These are phyloP conservation scores for Amphipoea lucens DNA, from an alignment of 2,888 invertebrate genomes.

Conservation along the genomic window DNA sequence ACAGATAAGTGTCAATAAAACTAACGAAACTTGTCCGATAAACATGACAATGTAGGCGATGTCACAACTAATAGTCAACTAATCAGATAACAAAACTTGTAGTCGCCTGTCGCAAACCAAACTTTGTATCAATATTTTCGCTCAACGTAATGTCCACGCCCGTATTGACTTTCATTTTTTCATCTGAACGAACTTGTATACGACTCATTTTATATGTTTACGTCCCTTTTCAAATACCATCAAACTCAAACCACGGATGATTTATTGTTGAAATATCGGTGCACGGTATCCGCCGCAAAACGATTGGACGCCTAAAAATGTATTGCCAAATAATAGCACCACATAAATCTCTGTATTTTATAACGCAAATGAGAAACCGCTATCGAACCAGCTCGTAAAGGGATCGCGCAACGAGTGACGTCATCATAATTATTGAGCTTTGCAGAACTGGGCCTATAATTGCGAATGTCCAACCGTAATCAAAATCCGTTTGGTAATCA, in stretches of 20 bases:
- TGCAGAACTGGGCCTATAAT: conserved; percentile 63
- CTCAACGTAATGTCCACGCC: conserved; percentile 36
- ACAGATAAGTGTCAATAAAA: conserved; percentile 63
- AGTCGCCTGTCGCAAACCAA: conserved; percentile 39
- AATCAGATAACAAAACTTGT: conserved; percentile 65
- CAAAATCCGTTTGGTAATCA: conserved; percentile 65
- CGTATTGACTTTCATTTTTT: conserved; percentile 60
- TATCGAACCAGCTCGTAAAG: conserved; percentile 64
- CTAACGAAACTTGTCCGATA: conserved; percentile 48
- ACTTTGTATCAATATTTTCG: conserved; percentile 61
- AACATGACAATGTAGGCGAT: conserved; percentile 60
- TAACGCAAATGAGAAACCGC: conserved; percentile 62
- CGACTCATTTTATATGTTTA: conserved; percentile 70
- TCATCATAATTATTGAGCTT: conserved; percentile 70
- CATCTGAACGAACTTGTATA: conserved; percentile 57
- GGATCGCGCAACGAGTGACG: conserved; percentile 63
- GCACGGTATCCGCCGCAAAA: conserved; percentile 62
- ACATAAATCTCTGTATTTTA: conserved; percentile 69
- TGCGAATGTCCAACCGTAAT: conserved; percentile 67
- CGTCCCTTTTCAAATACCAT: conserved; percentile 75
- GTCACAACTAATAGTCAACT: conserved; percentile 67
- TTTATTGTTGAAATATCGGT: conserved; percentile 78
- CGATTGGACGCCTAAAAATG: conserved; percentile 69
- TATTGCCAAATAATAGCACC: conserved; percentile 66
- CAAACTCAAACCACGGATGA: conserved; percentile 74